A percentile compares a stretch with the other conserved stretches of the same genome.
Conservation (phyloP, 2,888 invertebrate species). For the Pachydiplax longipennis region DNA sequence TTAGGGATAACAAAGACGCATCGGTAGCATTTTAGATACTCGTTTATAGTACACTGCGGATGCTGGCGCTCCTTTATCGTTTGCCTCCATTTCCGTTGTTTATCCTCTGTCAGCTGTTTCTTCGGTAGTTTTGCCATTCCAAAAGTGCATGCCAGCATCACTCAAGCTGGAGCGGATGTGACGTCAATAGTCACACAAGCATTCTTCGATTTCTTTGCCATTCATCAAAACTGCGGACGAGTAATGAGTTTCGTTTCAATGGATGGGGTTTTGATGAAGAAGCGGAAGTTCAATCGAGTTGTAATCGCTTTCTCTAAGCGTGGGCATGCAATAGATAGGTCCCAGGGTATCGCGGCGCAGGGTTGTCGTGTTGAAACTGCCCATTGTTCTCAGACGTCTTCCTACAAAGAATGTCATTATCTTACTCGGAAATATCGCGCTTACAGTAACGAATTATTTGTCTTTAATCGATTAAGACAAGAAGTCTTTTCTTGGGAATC, state of each 20-base stretch:
- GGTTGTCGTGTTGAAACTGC: no score
- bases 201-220: neutral
- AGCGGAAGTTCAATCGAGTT: neutral
- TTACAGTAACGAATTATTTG: no score
- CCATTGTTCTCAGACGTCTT: no score
- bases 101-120: neutral
- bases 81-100: neutral
- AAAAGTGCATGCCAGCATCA: neutral
- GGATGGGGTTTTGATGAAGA: neutral
- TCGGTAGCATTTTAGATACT: neutral
- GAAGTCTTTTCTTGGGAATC: no score
- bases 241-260: neutral
- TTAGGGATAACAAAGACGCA: neutral
- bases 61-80: neutral
- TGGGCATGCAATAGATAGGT: neutral
- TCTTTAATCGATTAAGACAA: no score
- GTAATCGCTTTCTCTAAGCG: neutral
- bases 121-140: neutral
- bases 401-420: no score
- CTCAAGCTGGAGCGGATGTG: neutral
- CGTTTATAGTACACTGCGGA: neutral
- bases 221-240: neutral
- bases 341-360: no score
- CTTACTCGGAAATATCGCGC: no score
- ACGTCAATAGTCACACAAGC: neutral